Evolutionary conservation across 2,888 invertebrate genomes (phyloP).

Genomic region (Mesorhabditis spiculigera): DNA sequence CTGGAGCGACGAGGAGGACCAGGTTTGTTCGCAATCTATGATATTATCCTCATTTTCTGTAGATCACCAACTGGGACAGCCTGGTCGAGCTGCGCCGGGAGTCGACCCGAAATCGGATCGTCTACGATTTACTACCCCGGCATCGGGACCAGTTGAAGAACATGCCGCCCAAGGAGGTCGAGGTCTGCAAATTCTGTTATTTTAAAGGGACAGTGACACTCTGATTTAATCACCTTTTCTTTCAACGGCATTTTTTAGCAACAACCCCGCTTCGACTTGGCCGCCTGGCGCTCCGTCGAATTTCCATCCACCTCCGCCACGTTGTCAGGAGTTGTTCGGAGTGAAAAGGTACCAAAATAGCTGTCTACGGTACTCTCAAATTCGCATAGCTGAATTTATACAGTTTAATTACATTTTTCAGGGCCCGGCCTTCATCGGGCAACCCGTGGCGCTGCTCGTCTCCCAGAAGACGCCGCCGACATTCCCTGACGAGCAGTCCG

Average conservation of each 20-base stretch:
- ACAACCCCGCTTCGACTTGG: constrained; percentile 26
- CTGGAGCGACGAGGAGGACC: constrained; percentile 49
- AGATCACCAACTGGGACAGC: constrained; percentile 34
- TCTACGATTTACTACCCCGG: constrained; percentile 37
- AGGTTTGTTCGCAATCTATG: constrained; percentile 16
- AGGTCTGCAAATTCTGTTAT: constrained; percentile 14
- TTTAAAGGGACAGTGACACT: constrained; percentile 7
- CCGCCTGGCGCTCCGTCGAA: constrained; percentile 38
- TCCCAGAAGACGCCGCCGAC: constrained; percentile 32
- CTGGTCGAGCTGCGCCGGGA: constrained; percentile 31
- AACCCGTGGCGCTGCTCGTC: constrained; percentile 31
- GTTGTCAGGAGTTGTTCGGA: constrained; percentile 38
- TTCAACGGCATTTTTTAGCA: constrained; percentile 15
- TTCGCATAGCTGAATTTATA: background rate
- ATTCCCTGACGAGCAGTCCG: constrained; percentile 29
- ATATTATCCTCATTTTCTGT: constrained; percentile 3
- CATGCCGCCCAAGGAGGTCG: constrained; percentile 27
- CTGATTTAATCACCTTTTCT: background rate
- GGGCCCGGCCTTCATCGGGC: constrained; percentile 39
- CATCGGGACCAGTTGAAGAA: constrained; percentile 34
- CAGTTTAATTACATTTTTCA: background rate
- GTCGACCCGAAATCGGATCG: constrained; percentile 41
- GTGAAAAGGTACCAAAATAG: constrained; percentile 13
- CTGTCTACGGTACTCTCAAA: background rate
- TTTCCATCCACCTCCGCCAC: constrained; percentile 27